A percentile compares a stretch with the other conserved stretches of the same genome.
These are phyloP conservation scores for Pterocles gutturalis DNA, from an alignment of 2,113 vertebrate species.

Conservation along the genomic window DNA sequence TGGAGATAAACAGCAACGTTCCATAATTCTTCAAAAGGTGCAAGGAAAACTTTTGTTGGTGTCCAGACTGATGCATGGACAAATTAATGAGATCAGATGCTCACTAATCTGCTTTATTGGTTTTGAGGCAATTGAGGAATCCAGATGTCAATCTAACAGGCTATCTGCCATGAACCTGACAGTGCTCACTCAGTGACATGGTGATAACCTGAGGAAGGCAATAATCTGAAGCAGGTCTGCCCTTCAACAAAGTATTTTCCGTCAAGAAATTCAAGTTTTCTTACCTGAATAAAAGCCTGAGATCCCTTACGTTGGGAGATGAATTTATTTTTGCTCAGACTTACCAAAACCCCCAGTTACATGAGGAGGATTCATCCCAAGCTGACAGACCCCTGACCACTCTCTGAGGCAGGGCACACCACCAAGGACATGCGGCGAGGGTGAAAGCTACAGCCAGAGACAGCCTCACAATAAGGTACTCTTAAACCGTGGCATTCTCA, in stretches of 20 bases:
- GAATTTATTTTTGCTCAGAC: background rate
- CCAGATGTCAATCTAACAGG: background rate
- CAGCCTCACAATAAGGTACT: background rate
- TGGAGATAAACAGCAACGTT: background rate
- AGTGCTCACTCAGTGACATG: rapidly evolving
- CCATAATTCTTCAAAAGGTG: background rate
- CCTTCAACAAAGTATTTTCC: background rate
- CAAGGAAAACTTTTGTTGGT: background rate
- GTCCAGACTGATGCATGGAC: background rate
- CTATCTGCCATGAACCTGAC: background rate
- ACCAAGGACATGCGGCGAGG: background rate
- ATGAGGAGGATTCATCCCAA: background rate
- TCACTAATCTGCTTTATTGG: background rate
- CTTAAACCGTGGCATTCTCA: rapidly evolving
- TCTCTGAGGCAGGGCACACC: background rate
- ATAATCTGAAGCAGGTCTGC: background rate
- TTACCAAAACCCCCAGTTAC: rapidly evolving
- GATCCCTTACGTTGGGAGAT: background rate
- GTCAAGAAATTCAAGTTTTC: background rate
- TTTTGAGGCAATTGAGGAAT: background rate
- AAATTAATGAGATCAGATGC: background rate
- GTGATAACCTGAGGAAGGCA: background rate
- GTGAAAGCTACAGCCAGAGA: background rate
- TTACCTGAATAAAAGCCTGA: background rate
- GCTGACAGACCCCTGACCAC: background rate